Percentiles rank a stretch among this genome's conserved stretches.
These are phyloP conservation scores for Naso thynnoides DNA, from an alignment of 2,797 vertebrate genomes.

Conservation along the genomic window DNA sequence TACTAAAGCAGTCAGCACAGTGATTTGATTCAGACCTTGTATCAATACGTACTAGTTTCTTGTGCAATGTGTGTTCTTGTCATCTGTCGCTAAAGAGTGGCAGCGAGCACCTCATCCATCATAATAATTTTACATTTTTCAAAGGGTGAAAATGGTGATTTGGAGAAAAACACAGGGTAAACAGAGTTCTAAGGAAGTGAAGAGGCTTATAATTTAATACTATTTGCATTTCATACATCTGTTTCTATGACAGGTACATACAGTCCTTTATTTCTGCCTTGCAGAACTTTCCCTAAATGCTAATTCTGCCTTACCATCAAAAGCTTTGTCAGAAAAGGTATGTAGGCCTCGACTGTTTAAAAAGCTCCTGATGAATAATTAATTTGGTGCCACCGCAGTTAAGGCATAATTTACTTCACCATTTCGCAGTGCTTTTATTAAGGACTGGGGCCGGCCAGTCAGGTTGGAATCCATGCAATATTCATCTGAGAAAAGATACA, in stretches of 20 bases:
- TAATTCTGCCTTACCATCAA: conserved; percentile 71
- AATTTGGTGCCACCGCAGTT: conserved; percentile 77
- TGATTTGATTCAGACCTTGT: conserved; percentile 37
- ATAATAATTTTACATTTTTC: conserved; percentile 48
- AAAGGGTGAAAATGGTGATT: conserved; percentile 63
- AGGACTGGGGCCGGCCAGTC: conserved; percentile 67
- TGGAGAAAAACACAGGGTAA: conserved; percentile 37
- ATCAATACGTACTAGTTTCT: conserved; percentile 10
- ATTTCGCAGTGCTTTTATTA: conserved; percentile 82
- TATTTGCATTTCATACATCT: conserved; percentile 82
- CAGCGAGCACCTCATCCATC: conserved; percentile 44
- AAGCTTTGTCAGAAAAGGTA: conserved; percentile 73
- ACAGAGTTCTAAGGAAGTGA: conserved; percentile 51
- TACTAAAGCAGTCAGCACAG: conserved; percentile 28
- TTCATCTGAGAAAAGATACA: conserved; percentile 76
- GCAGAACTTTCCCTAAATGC: conserved; percentile 69
- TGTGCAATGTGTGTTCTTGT: conserved; percentile 9
- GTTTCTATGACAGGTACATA: conserved; percentile 68
- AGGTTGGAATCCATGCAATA: conserved; percentile 80
- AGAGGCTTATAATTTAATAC: conserved; percentile 56
- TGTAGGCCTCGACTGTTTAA: conserved; percentile 64
- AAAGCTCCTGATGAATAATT: conserved; percentile 84
- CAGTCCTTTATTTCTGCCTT: conserved; percentile 60
- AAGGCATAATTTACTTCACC: conserved; percentile 79
- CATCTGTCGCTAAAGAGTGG: conserved; percentile 23